Base-by-base conservation (phyloP, 2,888 invertebrate species). In the Macrostomum cliftonense region DNA sequence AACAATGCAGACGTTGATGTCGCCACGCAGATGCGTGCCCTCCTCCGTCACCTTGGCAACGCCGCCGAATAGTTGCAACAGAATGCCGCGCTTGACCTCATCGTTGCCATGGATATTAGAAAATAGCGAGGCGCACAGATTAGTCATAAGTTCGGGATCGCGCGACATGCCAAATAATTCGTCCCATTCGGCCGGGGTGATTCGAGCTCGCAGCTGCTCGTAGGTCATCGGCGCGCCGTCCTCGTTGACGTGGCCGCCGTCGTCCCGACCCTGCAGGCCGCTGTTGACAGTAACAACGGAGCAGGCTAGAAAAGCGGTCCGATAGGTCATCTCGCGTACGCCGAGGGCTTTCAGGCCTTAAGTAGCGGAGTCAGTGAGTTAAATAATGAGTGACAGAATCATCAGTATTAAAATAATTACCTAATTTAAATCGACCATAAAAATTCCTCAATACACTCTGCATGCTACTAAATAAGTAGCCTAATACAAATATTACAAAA, bases 51-150 rank as follows among this genome's bases (percentile, higher is more conserved):
- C 82, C 73, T 99, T 99, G 0, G 83, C 80, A 1, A 99, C 93
- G 0, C 97, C 97, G 4, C 97, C 88, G 67, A 97, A 93, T 58
- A 97, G 67, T 84, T 95, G 93, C 38, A 99, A 73, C 12, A 93
- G 73, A 48, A 95, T 80, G 1, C 78, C 78, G 61, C 75, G 65
- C 68, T 99, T 99, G 0, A 99, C 84, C 68, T 95, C 93, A 58
- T 88, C 91, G 68, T 85, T 89, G 0, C 91, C 97, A 63, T 93
- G 89, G 57, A 99, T 82, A 40, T 91, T 82, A 0, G 97, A 93
- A 63, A 99, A 99, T 43, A 97, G 74, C 62, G 87, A 83, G 47
- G 78, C 77, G 42, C 87, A 85, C 47, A 99, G 74, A 69, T 97
- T 89, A 57, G 80, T 77, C 69, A 88, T 89, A 0, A 99, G 73